These are phyloP conservation scores for Pocillopora verrucosa DNA, from an alignment of 64 coral and sea anemone species.

Conservation along the genomic window DNA sequence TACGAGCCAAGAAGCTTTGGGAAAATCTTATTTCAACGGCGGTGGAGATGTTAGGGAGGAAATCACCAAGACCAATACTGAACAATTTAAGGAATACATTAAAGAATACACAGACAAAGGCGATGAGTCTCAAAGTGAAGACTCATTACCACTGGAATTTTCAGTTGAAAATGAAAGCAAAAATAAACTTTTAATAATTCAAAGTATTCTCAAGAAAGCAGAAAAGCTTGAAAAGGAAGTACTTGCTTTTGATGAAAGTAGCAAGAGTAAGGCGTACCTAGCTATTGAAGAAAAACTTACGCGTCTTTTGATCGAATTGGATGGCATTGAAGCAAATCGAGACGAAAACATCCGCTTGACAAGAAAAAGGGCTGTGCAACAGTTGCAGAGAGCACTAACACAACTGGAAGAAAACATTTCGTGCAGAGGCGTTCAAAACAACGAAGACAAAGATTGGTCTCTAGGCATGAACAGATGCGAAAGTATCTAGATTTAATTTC, in stretches of 20 bases:
- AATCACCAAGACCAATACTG: neutral
- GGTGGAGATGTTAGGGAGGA: neutral
- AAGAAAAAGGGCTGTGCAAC: conserved; percentile 50
- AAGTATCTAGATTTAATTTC: too few relatives aligned
- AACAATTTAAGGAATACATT: neutral
- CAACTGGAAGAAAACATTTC: conserved; percentile 15
- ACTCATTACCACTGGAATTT: neutral
- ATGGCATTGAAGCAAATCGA: conserved; percentile 55
- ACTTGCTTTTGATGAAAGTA: conserved; percentile 6
- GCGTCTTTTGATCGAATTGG: conserved; percentile 51
- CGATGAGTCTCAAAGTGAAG: neutral
- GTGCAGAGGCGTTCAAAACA: neutral
- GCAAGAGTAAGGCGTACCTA: conserved; percentile 61
- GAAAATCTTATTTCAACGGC: neutral
- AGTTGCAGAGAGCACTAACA: conserved; percentile 30
- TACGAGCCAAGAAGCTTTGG: neutral
- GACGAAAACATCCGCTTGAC: conserved; percentile 42
- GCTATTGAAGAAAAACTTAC: conserved; percentile 60
- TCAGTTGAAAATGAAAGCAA: neutral
- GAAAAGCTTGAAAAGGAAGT: conserved; percentile 30
- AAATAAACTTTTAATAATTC: conserved; percentile 34
- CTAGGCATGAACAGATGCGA: too few relatives aligned
- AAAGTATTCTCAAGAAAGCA: conserved; percentile 33
- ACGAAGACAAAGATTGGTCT: neutral
- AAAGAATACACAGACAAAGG: neutral